These are phyloP conservation scores for Rhynchonema sp. DNA, from an alignment of 2,888 invertebrate species.

Conservation along the genomic window DNA sequence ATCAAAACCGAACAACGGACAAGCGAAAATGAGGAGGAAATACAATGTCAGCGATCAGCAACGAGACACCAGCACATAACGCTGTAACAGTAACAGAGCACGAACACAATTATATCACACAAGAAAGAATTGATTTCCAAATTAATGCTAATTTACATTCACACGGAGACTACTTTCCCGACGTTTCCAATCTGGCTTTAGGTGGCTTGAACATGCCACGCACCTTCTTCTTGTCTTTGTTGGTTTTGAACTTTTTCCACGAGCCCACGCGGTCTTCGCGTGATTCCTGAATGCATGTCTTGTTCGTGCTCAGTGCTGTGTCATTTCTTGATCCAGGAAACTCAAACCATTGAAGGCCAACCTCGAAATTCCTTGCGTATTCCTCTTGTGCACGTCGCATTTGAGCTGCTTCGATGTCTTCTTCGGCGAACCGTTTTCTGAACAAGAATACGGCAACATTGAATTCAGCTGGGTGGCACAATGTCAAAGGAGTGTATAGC, in stretches of 20 bases:
- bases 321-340: too few species aligned
- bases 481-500: too few species aligned
- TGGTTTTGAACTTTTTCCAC: constrained; percentile 20
- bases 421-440: constrained; percentile 71
- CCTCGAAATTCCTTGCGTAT: constrained; percentile 94
- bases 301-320: not conserved
- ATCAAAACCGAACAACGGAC: too few species aligned
- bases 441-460: constrained; percentile 3
- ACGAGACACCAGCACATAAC: too few species aligned
- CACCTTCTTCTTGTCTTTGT: constrained; percentile 16
- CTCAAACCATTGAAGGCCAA: too few species aligned
- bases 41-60: too few species aligned
- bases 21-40: too few species aligned
- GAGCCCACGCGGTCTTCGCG: constrained; percentile 24
- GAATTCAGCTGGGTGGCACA: not conserved
- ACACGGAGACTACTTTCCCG: too few species aligned
- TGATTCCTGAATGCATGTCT: constrained; percentile 11
- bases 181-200: constrained; percentile 15
- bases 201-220: constrained; percentile 21
- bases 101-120: too few species aligned
- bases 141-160: too few species aligned
- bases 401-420: constrained; percentile 78
- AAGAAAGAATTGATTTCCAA: too few species aligned
- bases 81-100: too few species aligned
- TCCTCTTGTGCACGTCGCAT: constrained; percentile 71